Evolutionary conservation across 1,140 invertebrate genomes (phyloP), one percentile per base, ranked within the genome.

Genomic region (Zaprionus inermis): DNA sequence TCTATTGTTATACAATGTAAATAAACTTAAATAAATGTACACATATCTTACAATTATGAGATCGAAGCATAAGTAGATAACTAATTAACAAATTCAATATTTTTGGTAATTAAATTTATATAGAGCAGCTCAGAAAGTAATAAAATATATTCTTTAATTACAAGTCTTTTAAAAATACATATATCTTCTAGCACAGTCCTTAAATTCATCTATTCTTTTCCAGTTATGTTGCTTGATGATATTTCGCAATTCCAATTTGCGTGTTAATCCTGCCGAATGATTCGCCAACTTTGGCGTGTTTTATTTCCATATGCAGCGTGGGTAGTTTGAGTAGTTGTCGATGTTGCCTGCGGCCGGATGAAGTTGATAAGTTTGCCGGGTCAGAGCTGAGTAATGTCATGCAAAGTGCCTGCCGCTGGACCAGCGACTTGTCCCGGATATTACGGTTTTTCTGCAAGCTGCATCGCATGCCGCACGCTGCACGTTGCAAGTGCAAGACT

Each of bases 261-360:
- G 11, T 46, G 28, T 41, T 66, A 52, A 57, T 41, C 38, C 52
- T 14, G 34, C 34, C 11, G 59, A 36, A 61, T 74, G 36, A 63
- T 52, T 30, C 7, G n/a, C 30, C 24, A 72, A 72, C 64, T 72
- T 72, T 68, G 44, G 10, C 44, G 18, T 12, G 18, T 68, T 52
- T 72, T 44, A 68, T 46, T 46, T 55, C 49, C 72, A 71, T 75
- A 67, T 70, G 72, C 75, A 59, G 16, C 44, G 44, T 20, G 44
- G 44, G 44, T 18, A 12, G 44, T 12, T 20, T 18, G 71, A 63
- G 28, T 38, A 74, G 66, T 70, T 64, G 52, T 64, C 30, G 54
- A 49, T n/a, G 30, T 49, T 46, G 12, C 44, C 44, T 49, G 1
- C 9, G 18, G 44, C 18, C 38, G 38, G 3, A 5, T 16, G 3